phyloP scores from a whole-genome alignment of 2,113 vertebrate species.

The Myiagra hebetior region DNA sequence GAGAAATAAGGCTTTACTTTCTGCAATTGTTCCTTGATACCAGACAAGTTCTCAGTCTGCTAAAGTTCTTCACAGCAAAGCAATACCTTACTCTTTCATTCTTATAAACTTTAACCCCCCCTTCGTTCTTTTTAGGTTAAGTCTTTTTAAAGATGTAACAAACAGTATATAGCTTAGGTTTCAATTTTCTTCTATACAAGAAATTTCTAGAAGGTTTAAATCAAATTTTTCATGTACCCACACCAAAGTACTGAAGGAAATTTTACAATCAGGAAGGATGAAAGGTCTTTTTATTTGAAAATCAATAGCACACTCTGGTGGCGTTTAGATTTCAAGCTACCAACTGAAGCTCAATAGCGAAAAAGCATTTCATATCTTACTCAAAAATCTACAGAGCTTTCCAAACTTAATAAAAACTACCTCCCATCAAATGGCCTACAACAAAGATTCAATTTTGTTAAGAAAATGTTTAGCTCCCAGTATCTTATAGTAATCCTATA shows the following conservation, averaged over 20 bases:
- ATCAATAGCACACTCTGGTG: constrained; percentile 78
- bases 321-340: constrained; percentile 8
- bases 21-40: not conserved
- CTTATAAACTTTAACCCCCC: not conserved
- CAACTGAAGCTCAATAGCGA: not conserved
- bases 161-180: not conserved
- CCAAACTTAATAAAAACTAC: not conserved
- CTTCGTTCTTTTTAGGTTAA: not conserved
- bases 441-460: not conserved
- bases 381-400: not conserved
- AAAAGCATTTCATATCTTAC: not conserved
- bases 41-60: not conserved
- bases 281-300: not conserved
- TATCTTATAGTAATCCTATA: not conserved
- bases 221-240: not conserved
- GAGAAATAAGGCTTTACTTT: not conserved
- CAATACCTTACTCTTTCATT: not conserved
- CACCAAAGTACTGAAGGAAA: not conserved
- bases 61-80: not conserved
- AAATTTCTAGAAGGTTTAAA: not conserved
- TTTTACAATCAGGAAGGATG: not conserved
- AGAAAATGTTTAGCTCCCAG: not conserved
- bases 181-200: not conserved
- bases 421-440: not conserved
- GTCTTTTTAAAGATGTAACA: not conserved